phyloP scores from a whole-genome alignment of 53 echinoderm and acorn worm species.

The Paelopatides confundens region DNA sequence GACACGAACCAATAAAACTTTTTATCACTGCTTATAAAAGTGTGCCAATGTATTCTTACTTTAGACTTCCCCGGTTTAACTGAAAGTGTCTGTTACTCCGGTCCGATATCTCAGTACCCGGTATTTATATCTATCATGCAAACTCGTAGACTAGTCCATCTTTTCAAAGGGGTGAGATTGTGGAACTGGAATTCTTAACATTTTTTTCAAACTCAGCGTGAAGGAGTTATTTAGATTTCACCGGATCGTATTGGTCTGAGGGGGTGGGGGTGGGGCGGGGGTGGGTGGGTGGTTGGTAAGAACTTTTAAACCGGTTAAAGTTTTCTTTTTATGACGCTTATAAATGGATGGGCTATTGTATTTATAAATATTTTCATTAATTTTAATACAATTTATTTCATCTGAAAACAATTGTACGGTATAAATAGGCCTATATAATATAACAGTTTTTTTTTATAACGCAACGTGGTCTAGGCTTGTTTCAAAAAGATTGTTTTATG shows the following conservation, averaged over 20 bases:
- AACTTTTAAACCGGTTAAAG: too few species aligned
- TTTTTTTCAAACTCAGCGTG: too few species aligned
- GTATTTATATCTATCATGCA: background rate
- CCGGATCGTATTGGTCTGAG: too few species aligned
- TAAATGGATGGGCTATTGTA: background rate
- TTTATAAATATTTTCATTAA: conserved; percentile 3
- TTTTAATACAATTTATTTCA: too few species aligned
- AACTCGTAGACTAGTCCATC: background rate
- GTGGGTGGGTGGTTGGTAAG: too few species aligned
- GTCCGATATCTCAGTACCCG: background rate
- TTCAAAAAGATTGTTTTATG: too few species aligned
- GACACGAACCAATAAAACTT: background rate
- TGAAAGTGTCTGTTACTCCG: background rate
- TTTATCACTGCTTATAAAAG: background rate
- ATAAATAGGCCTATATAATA: too few species aligned
- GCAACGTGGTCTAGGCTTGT: too few species aligned
- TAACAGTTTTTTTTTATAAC: too few species aligned
- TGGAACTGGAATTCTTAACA: background rate
- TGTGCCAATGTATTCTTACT: background rate
- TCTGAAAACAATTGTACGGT: too few species aligned
- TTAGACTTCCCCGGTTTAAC: background rate
- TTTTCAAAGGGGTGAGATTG: background rate
- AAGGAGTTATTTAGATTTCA: too few species aligned
- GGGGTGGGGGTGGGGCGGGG: too few species aligned
- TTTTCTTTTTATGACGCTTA: background rate